phyloP scores from a whole-genome alignment of 2,888 invertebrate genomes.

The Cantharis nigra region DNA sequence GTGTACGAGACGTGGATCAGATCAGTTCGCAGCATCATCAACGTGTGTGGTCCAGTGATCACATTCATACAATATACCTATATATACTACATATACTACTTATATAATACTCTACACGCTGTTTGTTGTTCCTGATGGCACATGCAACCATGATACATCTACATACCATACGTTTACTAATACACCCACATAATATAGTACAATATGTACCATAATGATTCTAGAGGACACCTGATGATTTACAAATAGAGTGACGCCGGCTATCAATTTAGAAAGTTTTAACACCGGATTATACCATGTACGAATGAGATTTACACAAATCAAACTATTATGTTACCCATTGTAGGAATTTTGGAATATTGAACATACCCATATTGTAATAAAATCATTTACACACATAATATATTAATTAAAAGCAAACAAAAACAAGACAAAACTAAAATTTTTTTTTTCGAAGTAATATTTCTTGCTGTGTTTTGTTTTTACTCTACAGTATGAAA shows the following conservation, averaged over 20 bases:
- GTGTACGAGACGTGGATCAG: conserved; percentile 44
- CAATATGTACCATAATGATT: conserved; percentile 11
- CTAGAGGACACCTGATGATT: conserved; percentile 31
- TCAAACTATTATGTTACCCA: conserved; percentile 4
- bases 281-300: conserved; percentile 8
- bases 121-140: not conserved
- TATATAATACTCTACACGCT: not conserved
- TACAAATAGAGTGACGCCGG: conserved; percentile 32
- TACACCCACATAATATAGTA: conserved; percentile 20
- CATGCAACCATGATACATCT: conserved; percentile 15
- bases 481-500: too few relatives aligned
- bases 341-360: not conserved
- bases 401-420: too few relatives aligned
- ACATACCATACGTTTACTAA: conserved; percentile 23
- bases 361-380: not conserved
- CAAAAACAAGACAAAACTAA: too few relatives aligned
- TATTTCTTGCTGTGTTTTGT: too few relatives aligned
- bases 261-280: conserved; percentile 23
- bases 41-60: conserved; percentile 45
- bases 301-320: conserved; percentile 3
- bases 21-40: conserved; percentile 47
- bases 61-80: conserved; percentile 33
- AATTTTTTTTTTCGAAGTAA: too few relatives aligned
- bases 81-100: conserved; percentile 14
- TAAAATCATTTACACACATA: not conserved